A percentile compares a stretch with the other conserved stretches of the same genome.
phyloP scores from a whole-genome alignment of 2,888 invertebrate species.

The Neuroscelio doddi region DNA sequence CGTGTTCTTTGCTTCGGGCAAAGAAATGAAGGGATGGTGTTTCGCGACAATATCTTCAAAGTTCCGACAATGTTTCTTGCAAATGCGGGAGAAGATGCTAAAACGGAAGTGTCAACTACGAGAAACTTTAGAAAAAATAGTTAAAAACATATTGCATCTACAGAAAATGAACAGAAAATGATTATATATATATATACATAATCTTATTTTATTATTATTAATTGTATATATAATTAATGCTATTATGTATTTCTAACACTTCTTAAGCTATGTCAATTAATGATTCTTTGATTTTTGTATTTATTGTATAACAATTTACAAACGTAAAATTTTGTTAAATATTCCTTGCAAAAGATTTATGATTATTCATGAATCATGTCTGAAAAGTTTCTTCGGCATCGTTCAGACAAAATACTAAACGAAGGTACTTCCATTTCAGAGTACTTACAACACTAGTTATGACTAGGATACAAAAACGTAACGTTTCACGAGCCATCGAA shows the following conservation, averaged over 20 bases:
- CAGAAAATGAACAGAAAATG: no score
- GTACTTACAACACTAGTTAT: constrained; percentile 30
- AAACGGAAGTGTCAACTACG: constrained; percentile 39
- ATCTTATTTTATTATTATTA: no score
- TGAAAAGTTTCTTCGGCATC: constrained; percentile 29
- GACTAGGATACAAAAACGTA: constrained; percentile 33
- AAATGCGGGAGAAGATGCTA: constrained; percentile 28
- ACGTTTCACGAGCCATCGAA: constrained; percentile 58
- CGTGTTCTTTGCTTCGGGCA: constrained; percentile 53
- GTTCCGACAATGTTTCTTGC: constrained; percentile 42
- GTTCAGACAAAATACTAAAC: constrained; percentile 31
- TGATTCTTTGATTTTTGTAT: neutral
- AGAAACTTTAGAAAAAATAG: no score
- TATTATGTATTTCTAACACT: no score
- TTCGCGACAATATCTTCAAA: constrained; percentile 46
- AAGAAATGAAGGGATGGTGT: constrained; percentile 7
- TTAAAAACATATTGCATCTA: no score
- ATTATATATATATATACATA: no score
- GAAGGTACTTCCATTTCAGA: constrained; percentile 37
- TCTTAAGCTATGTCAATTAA: no score
- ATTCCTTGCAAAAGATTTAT: constrained; percentile 25
- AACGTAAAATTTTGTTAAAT: neutral
- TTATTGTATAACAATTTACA: neutral
- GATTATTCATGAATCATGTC: constrained; percentile 24
- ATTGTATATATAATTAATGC: no score